Percentiles rank a stretch among this genome's conserved stretches.
phyloP scores from a whole-genome alignment of 2,888 invertebrate genomes.

The Auanema sp. region DNA sequence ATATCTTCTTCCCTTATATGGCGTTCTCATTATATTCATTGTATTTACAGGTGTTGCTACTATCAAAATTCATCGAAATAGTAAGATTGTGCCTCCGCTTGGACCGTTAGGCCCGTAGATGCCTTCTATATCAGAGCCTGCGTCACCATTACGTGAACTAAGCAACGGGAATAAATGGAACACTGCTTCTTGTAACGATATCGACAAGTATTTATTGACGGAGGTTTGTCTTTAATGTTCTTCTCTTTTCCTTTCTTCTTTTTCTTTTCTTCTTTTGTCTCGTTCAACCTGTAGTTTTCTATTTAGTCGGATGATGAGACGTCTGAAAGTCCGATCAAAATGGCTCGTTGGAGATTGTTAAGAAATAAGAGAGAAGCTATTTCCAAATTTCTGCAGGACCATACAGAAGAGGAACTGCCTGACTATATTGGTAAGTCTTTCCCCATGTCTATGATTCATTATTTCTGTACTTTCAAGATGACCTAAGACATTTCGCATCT shows the following conservation, averaged over 20 bases:
- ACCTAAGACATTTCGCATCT: constrained; percentile 43
- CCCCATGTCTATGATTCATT: background rate
- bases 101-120: constrained; percentile 4
- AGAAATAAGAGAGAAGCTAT: constrained; percentile 37
- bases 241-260: background rate
- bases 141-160: constrained; percentile 32
- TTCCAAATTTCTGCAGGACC: constrained; percentile 31
- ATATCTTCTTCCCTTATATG: no score
- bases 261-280: background rate
- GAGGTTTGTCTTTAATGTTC: constrained; percentile 8
- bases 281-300: background rate
- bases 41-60: background rate
- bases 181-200: constrained; percentile 38
- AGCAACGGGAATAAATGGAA: constrained; percentile 28
- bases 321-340: constrained; percentile 27
- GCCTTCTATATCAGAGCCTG: constrained; percentile 37
- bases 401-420: constrained; percentile 30
- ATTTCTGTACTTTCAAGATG: constrained; percentile 26
- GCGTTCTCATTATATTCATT: background rate
- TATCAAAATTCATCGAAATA: background rate
- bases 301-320: constrained; percentile 22
- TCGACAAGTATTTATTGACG: constrained; percentile 22
- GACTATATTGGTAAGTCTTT: constrained; percentile 32
- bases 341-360: constrained; percentile 33
- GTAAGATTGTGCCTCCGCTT: background rate